Evolutionary conservation across 2,888 invertebrate genomes (phyloP), one percentile per base, ranked within the genome.

Genomic region (Galeruca laticollis): DNA sequence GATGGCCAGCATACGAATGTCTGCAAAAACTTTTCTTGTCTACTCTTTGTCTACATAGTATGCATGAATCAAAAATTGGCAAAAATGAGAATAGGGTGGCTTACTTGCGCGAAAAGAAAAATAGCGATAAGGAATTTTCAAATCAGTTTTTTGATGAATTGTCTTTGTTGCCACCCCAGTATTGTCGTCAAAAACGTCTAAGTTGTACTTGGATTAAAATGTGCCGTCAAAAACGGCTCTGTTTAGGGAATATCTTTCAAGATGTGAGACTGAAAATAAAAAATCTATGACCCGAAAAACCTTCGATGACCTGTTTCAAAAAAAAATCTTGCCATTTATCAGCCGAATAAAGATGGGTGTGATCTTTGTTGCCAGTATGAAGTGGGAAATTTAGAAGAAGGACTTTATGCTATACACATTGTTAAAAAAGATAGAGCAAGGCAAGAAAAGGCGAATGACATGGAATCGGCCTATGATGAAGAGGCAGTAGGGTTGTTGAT

Each of bases 311-410:
- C n/a, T n/a, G n/a, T n/a, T n/a, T n/a, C n/a, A 37, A 11, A 37
- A 37, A 37, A 37, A n/a, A 37, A 37, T 9, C 37, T 11, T 37
- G 37, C 6, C 8, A 11, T 37, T 11, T 6, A 11, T 9, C 6
- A 37, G n/a, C n/a, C n/a, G n/a, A n/a, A n/a, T n/a, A n/a, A n/a
- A n/a, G n/a, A n/a, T n/a, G n/a, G n/a, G n/a, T n/a, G n/a, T n/a
- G n/a, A n/a, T n/a, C n/a, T n/a, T n/a, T n/a, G n/a, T n/a, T n/a
- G n/a, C n/a, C n/a, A n/a, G n/a, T n/a, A n/a, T n/a, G n/a, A n/a
- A n/a, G n/a, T n/a, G n/a, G n/a, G n/a, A n/a, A n/a, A n/a, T 37
- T 37, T 37, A 37, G 37, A 37, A 37, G 37, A 37, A 37, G 37
- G 11, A 37, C 6, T 9, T 37, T 37, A 37, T 11, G 6, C 37